phyloP scores from a whole-genome alignment of 2,888 invertebrate genomes.

The Dexiosoma caninum region DNA sequence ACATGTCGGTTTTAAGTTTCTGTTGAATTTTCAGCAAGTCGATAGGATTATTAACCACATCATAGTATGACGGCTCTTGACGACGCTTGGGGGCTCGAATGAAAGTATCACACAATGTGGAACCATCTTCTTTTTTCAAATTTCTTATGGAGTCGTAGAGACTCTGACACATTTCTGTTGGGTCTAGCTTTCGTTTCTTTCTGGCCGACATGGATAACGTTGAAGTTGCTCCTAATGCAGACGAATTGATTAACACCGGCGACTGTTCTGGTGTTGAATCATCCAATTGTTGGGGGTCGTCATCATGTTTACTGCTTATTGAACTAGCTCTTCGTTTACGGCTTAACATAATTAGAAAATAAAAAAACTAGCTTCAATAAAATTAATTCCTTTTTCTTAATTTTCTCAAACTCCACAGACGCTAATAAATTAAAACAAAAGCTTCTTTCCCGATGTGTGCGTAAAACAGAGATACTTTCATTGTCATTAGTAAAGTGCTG shows the following conservation, averaged over 20 bases:
- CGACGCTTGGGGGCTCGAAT: conserved; percentile 95
- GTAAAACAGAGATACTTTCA: conserved; percentile 5
- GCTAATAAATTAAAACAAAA: conserved; percentile 30
- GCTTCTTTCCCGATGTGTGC: background rate
- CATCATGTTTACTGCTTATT: conserved; percentile 86
- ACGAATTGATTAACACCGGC: conserved; percentile 67
- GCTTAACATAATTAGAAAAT: conserved; percentile 81
- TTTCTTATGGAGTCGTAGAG: conserved; percentile 94
- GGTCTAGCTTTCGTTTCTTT: conserved; percentile 80
- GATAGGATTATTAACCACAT: conserved; percentile 95
- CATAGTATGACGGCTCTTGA: conserved; percentile 93
- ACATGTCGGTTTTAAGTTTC: conserved; percentile 97
- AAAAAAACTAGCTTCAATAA: background rate
- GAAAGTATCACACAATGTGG: conserved; percentile 93
- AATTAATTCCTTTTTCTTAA: background rate
- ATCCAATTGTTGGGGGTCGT: conserved; percentile 82
- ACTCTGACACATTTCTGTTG: conserved; percentile 92
- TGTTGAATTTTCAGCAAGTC: conserved; percentile 95
- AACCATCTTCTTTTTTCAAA: conserved; percentile 94
- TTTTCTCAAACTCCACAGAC: conserved; percentile 23
- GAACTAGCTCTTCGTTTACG: conserved; percentile 90
- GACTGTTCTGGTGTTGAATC: conserved; percentile 80
- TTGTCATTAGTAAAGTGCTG: background rate
- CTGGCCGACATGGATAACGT: conserved; percentile 78
- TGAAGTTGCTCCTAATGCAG: conserved; percentile 57